These are phyloP conservation scores for Megalops cyprinoides DNA, from an alignment of 2,797 vertebrate species.

Conservation along the genomic window DNA sequence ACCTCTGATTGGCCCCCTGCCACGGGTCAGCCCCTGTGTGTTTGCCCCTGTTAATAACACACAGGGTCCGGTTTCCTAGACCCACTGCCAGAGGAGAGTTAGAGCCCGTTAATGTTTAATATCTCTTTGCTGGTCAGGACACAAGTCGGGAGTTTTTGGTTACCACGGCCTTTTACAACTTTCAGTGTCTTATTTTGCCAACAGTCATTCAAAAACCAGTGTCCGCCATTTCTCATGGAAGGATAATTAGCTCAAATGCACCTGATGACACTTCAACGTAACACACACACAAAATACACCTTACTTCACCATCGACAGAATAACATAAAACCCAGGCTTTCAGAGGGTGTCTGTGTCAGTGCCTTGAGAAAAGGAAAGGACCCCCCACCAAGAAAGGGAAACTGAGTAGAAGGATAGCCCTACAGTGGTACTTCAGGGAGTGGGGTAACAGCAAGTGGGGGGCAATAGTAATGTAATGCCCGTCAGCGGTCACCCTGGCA, in stretches of 20 bases:
- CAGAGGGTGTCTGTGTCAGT: too few species aligned
- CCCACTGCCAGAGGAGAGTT: slow-evolving; percentile 43
- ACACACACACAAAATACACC: not conserved
- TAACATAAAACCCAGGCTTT: not conserved
- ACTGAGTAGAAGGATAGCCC: not conserved
- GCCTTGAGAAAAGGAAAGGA: too few species aligned
- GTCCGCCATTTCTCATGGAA: not conserved
- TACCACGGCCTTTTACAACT: slow-evolving; percentile 33
- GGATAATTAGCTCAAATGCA: not conserved
- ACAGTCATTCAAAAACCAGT: not conserved
- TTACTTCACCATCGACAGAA: not conserved
- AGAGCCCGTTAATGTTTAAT: slow-evolving; percentile 71
- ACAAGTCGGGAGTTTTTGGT: slow-evolving; percentile 52
- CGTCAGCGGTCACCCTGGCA: slow-evolving; percentile 14
- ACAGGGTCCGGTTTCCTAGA: slow-evolving; percentile 54
- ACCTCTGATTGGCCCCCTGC: slow-evolving; percentile 30
- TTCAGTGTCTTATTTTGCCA: slow-evolving; percentile 2
- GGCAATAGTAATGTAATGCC: not conserved
- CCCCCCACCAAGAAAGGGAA: not conserved
- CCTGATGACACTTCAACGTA: not conserved
- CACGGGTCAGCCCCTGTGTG: slow-evolving; percentile 44
- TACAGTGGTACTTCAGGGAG: too few species aligned
- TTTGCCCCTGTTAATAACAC: slow-evolving; percentile 43
- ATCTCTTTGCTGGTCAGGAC: slow-evolving; percentile 47
- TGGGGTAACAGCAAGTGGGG: slow-evolving; percentile 23